Evolutionary conservation across 2,797 vertebrate genomes (phyloP), one percentile per base, ranked within the genome.

Genomic region (Dryobates pubescens): DNA sequence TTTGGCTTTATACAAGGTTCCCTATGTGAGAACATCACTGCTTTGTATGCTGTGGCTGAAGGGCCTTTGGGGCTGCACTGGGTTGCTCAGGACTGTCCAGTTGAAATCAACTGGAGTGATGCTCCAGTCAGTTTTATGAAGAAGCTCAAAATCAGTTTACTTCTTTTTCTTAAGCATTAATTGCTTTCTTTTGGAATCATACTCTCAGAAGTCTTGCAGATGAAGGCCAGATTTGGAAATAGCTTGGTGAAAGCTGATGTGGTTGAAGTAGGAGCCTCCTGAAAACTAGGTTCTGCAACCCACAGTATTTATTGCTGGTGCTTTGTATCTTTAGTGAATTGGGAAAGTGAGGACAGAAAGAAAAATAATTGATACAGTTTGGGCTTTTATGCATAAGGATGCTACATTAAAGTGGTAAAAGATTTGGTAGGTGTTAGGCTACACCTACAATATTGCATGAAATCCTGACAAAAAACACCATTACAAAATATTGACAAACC

Each of bases 401-500:
- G 3, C 62, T 82, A 13, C 32, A 5, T 45, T 43, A n/a, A 49
- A 45, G 56, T 34, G 38, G 23, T 24, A 49, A 22, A 41, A 67
- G 63, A 13, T 30, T 49, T 82, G 67, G 57, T 68, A n/a, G 30
- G 22, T 67, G 64, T 85, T 23, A 51, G 61, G 53, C 84, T 63
- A 47, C 53, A 81, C 73, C 79, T 90, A 73, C 73, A 67, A 43
- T 32, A 47, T 67, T 34, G 47, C 38, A 19, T 36, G 77, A 90
- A 91, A 90, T 81, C 84, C 62, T 70, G 57, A 65, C 43, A 89
- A 45, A 61, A 63, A 6, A 3, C 51, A 23, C 81, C 1, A 0
- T 78, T 49, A 79, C 0, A 68, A 94, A 89, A 87, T 93, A 94
- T 78, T 93, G 96, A 94, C 94, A 95, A 93, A 93, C 82, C 67